Base-by-base conservation (phyloP, 2,888 invertebrate species). In the Tuberolachnus salignus region DNA sequence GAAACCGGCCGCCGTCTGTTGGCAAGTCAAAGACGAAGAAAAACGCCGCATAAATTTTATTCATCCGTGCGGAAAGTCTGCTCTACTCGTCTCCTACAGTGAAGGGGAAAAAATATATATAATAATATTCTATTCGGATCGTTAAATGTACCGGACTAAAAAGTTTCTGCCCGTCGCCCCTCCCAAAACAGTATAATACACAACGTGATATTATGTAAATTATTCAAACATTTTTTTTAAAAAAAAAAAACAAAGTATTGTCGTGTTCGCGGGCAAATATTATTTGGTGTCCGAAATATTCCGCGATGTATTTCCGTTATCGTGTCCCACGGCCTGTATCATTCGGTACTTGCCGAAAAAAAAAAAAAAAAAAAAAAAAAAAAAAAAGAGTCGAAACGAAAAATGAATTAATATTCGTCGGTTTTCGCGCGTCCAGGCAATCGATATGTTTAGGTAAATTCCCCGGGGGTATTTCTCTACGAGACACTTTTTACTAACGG, bases 191-290 rank as follows among this genome's bases (percentile, higher is more conserved):
- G 34, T 49, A 53, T 14, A 42, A 16, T n/a, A 64, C 9, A 55
- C 66, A 16, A 53, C 75, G 66, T 46, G 57, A 75, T 57, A 57
- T 49, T 67, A 69, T 69, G 75, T 66, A 75, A 75, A 75, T 75
- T 66, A 75, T 75, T 75, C 66, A 64, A 55, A 75, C 66, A 57
- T 75, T 67, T 75, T 75, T 67, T 66, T 67, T n/a, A 57, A 75
- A 75, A 75, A 34, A 34, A 34, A 57, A 75, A 67, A 75, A 57
- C 26, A 64, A 23, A 53, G 53, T 53, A 42, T 46, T 46, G 61
- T 72, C 69, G 51, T 53, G 73, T 66, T 57, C 66, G 26, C 23
- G 75, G 46, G 23, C 55, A 75, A 66, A 75, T 66, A 75, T 71
- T 51, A 23, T 21, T 34, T 71, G 26, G 53, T 23, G 73, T 74